Percentiles rank a stretch among this genome's conserved stretches.
Evolutionary conservation across 2,113 vertebrate species (phyloP).

Genomic region (Oncorhynchus kisutch): DNA sequence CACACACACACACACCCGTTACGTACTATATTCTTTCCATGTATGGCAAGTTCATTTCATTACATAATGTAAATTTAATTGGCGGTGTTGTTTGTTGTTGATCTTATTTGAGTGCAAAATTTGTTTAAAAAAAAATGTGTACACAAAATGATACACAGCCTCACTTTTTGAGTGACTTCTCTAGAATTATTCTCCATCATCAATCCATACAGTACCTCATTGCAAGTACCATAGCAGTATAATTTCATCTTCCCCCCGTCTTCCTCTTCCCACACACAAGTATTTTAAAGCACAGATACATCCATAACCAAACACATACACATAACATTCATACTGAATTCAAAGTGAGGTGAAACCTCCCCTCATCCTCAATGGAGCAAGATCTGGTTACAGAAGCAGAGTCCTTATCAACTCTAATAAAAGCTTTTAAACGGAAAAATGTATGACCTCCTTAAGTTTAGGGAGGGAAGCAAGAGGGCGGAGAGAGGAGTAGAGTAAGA

Average conservation of each 20-base stretch:
- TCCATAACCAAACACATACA: not conserved
- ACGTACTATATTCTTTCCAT: no score
- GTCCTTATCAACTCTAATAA: not conserved
- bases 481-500: not conserved
- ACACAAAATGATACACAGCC: not conserved
- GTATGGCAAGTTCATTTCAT: no score
- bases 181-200: not conserved
- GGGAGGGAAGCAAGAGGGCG: not conserved
- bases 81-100: no score
- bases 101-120: no score
- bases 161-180: not conserved
- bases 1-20: not conserved
- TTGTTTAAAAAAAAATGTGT: no score
- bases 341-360: not conserved
- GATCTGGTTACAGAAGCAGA: not conserved
- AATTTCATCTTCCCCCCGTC: not conserved
- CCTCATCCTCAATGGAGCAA: not conserved
- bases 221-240: not conserved
- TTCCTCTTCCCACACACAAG: not conserved
- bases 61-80: no score
- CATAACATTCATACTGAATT: not conserved
- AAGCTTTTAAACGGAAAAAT: not conserved
- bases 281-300: not conserved
- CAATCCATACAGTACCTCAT: not conserved
- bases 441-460: not conserved